phyloP scores from a whole-genome alignment of 2,888 invertebrate species.

The Leptinotarsa rubiginosa region DNA sequence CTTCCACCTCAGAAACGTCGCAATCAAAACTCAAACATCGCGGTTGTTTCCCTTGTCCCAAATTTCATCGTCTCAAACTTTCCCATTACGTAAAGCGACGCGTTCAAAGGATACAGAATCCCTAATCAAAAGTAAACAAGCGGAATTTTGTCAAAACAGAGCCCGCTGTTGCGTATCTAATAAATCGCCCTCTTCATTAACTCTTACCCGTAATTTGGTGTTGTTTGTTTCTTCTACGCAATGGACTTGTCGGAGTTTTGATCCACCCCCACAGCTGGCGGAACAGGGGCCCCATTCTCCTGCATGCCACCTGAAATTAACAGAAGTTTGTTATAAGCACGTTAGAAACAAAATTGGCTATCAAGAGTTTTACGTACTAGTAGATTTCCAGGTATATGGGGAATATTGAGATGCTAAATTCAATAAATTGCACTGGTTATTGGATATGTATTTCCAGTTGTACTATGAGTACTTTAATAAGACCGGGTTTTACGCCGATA shows the following conservation, averaged over 20 bases:
- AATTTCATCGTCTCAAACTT: not conserved
- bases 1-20: not conserved
- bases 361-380: not conserved
- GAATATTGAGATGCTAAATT: too few species aligned
- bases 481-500: too few species aligned
- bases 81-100: not conserved
- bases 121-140: slow-evolving; percentile 18
- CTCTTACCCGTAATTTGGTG: slow-evolving; percentile 78
- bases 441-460: too few species aligned
- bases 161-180: not conserved
- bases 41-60: not conserved
- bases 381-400: too few species aligned
- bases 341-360: not conserved
- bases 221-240: slow-evolving; percentile 88
- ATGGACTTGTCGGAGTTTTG: slow-evolving; percentile 82
- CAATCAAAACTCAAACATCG: not conserved
- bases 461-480: too few species aligned
- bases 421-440: too few species aligned
- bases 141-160: not conserved
- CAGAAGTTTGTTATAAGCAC: not conserved
- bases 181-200: not conserved
- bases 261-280: slow-evolving; percentile 87
- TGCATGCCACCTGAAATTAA: slow-evolving; percentile 82
- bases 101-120: not conserved
- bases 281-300: slow-evolving; percentile 92